Percentiles rank a stretch among this genome's conserved stretches.
Evolutionary conservation across 2,888 invertebrate species (phyloP).

Genomic region (Rutpela maculata): DNA sequence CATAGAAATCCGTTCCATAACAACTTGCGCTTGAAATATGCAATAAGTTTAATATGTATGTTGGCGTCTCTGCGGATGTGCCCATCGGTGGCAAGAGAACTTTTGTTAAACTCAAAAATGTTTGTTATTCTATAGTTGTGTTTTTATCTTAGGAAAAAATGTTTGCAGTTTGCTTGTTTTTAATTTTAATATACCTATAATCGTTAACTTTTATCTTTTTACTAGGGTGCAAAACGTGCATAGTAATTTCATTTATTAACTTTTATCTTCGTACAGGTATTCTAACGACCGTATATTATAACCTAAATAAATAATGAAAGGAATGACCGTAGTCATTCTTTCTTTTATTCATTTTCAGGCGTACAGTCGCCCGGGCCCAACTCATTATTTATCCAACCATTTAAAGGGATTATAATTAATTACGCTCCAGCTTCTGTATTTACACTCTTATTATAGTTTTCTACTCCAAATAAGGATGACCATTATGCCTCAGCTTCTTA

Average conservation of each 20-base stretch:
- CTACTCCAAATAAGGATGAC: conserved; percentile 21
- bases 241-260: neutral
- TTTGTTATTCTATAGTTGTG: too few species aligned
- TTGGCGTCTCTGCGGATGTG: too few species aligned
- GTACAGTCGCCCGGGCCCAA: neutral
- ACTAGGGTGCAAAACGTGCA: neutral
- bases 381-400: conserved; percentile 22
- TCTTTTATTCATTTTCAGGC: neutral
- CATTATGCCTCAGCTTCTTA: conserved; percentile 19
- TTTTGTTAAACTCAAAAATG: too few species aligned
- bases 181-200: too few species aligned
- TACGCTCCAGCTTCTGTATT: conserved; percentile 12
- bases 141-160: too few species aligned
- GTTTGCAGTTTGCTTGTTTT: too few species aligned
- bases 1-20: too few species aligned
- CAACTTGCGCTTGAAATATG: too few species aligned
- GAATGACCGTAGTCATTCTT: neutral
- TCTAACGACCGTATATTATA: neutral
- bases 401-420: conserved; percentile 27
- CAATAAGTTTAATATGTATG: too few species aligned
- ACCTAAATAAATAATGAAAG: neutral
- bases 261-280: neutral
- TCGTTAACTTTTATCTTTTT: neutral
- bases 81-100: too few species aligned
- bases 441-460: neutral